Conservation (phyloP, 2,113 vertebrate genomes). For the Ranitomeya variabilis region DNA sequence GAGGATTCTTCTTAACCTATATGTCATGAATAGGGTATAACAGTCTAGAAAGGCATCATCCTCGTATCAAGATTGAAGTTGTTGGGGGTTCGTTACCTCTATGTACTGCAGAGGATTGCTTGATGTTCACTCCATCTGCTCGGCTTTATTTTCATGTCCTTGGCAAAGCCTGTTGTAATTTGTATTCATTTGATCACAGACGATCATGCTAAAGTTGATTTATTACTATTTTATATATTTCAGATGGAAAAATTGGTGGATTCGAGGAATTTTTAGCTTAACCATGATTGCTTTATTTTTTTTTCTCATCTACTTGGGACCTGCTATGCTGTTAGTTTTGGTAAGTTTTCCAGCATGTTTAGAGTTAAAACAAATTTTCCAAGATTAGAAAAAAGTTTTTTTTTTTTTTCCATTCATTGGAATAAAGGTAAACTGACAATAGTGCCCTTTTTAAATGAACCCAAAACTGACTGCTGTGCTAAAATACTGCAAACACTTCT, state of each 20-base stretch:
- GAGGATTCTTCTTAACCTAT: too few species aligned
- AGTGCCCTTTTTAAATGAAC: background rate
- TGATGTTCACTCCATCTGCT: too few species aligned
- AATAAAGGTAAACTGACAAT: background rate
- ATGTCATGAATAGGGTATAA: too few species aligned
- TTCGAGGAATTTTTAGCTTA: slow-evolving; percentile 91
- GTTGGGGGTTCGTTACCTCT: too few species aligned
- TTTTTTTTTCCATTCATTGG: background rate
- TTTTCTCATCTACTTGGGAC: slow-evolving; percentile 92
- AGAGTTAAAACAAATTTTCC: background rate
- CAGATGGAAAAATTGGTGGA: slow-evolving; percentile 99
- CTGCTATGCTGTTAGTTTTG: slow-evolving; percentile 88
- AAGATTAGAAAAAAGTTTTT: too few species aligned
- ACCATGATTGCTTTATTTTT: slow-evolving; percentile 92
- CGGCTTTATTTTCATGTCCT: too few species aligned
- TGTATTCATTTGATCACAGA: too few species aligned
- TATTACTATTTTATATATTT: slow-evolving; percentile 50
- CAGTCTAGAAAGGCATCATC: too few species aligned
- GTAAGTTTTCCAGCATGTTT: slow-evolving; percentile 69
- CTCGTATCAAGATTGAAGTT: too few species aligned
- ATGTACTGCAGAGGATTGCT: too few species aligned
- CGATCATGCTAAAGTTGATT: slow-evolving; percentile 14
- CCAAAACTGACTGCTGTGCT: background rate
- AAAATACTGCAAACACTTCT: background rate
- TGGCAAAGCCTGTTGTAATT: too few species aligned